These are phyloP conservation scores for Trisateles emortualis DNA, from an alignment of 2,888 invertebrate genomes.

Conservation along the genomic window DNA sequence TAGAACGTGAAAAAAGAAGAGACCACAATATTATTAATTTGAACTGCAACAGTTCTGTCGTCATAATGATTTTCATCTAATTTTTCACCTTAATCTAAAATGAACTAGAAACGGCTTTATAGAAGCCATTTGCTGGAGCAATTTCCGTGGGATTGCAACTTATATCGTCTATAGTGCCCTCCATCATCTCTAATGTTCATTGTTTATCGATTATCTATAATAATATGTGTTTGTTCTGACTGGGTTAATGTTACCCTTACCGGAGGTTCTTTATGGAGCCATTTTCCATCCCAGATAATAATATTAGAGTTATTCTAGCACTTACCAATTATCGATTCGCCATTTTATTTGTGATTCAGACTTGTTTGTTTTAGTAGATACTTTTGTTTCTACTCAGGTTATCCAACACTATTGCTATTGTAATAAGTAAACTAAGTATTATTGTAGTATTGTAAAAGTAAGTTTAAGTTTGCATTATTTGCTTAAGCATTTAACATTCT, in stretches of 20 bases:
- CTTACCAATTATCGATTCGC: no score
- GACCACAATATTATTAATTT: neutral
- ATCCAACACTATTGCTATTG: no score
- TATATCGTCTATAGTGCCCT: slow-evolving; percentile 25
- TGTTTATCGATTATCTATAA: slow-evolving; percentile 32
- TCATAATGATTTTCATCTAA: slow-evolving; percentile 17
- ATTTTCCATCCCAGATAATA: neutral
- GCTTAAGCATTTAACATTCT: no score
- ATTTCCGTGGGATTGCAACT: slow-evolving; percentile 33
- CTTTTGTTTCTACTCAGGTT: no score
- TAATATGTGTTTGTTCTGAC: slow-evolving; percentile 13
- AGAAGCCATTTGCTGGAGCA: slow-evolving; percentile 27
- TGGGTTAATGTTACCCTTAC: slow-evolving; percentile 12
- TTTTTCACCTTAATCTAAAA: slow-evolving; percentile 26
- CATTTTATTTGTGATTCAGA: no score
- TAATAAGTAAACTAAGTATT: no score
- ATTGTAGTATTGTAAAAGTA: no score
- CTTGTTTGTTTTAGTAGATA: no score
- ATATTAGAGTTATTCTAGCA: no score
- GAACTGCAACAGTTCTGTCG: neutral
- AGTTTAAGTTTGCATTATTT: no score
- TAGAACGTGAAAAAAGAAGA: no score
- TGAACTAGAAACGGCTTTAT: slow-evolving; percentile 34
- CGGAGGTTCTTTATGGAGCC: neutral
- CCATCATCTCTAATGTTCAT: slow-evolving; percentile 36